Percentiles rank a stretch among this genome's conserved stretches.
Conservation (phyloP, 2,113 vertebrate genomes). For the Microtus richardsoni region DNA sequence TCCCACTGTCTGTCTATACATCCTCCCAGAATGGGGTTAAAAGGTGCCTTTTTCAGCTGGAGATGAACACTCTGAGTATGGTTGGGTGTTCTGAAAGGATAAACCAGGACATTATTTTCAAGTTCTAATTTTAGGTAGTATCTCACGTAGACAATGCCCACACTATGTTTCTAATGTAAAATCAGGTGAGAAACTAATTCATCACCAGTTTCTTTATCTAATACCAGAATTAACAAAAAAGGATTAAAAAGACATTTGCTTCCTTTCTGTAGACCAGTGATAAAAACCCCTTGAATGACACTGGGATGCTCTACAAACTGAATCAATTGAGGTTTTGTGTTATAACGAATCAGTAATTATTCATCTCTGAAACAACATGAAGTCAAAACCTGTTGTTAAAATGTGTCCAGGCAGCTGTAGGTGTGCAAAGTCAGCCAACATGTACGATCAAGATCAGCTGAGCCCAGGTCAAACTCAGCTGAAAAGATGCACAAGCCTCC, state of each 20-base stretch:
- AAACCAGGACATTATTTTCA: constrained; percentile 1
- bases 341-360: background rate
- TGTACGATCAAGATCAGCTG: background rate
- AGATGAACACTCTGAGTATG: background rate
- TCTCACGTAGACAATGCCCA: background rate
- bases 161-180: constrained; percentile 22
- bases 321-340: background rate
- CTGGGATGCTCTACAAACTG: background rate
- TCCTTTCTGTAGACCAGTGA: constrained; percentile 33
- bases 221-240: background rate
- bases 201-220: background rate
- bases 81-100: constrained; percentile 20
- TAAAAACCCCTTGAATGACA: background rate
- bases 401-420: constrained; percentile 7
- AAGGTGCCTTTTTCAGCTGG: background rate
- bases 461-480: constrained; percentile 33
- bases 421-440: constrained; percentile 46
- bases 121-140: constrained; percentile 10
- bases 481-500: background rate
- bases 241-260: background rate
- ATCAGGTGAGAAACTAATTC: background rate
- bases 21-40: background rate
- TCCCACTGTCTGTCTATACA: background rate
- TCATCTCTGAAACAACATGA: background rate
- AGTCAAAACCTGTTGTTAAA: constrained; percentile 18